Base-by-base conservation (phyloP, 2,113 vertebrate genomes). In the Mandrillus leucophaeus region DNA sequence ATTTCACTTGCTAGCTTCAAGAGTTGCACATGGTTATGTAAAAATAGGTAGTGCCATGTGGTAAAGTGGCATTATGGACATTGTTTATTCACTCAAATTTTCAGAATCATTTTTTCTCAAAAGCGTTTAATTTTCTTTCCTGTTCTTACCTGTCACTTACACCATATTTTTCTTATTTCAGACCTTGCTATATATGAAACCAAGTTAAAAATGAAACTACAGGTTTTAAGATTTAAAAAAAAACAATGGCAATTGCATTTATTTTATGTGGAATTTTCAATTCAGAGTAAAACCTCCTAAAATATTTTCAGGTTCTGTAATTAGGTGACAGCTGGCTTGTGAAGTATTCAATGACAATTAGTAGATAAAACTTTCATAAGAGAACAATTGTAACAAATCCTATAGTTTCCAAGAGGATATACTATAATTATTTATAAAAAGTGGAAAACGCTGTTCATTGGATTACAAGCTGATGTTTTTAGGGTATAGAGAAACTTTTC, bases 231-330 rank as follows among this genome's bases (percentile, higher is more conserved):
- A 68, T 45, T 88, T 91, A 40, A 1, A 95, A 88, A 79, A n/a
- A 35, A 55, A 88, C 25, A 85, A 40, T 52, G 76, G 70, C 1
- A 4, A 1, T 95, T 95, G 70, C 14, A 73, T 84, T 76, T 89
- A 55, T 88, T 97, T 85, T 76, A 70, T 93, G 6, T 92, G 27
- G 3, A 9, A 4, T 91, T 91, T 70, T 95, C 81, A 96, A 96
- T 61, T 55, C 35, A 96, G 72, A 90, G 9, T 93, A 84, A 96
- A 83, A 79, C 1, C 2, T 96, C 64, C 32, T 78, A 96, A 97
- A 91, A 80, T 93, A 87, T 97, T 59, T 96, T 90, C 61, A 93
- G 40, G 8, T 92, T 96, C 55, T 90, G 12, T 38, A 55, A 97
- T 81, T 78, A 93, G 9, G 61, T 30, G 91, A 98, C 97, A 95